Base-by-base conservation (phyloP, 2,113 vertebrate genomes). In the Onychostruthus taczanowskii region DNA sequence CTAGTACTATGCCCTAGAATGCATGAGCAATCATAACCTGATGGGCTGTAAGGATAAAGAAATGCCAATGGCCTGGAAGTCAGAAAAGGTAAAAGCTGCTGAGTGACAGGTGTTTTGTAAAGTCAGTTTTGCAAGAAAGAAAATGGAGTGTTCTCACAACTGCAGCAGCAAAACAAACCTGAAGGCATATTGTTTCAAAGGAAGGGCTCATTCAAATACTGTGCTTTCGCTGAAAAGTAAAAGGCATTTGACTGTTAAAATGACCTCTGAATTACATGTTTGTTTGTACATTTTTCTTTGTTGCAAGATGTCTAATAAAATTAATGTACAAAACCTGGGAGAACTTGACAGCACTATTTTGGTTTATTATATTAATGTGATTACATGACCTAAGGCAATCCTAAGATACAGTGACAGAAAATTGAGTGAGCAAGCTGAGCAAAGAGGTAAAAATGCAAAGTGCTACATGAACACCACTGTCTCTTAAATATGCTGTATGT, bases 241-340 rank as follows among this genome's bases (percentile, higher is more conserved):
- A 72, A 69, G 19, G 16, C 56, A 53, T 73, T 69, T 74, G 17
- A 33, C 44, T 91, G 87, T 91, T 92, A 33, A 93, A 81, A 46
- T 83, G 21, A 69, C 67, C 80, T 47, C 43, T 76, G 77, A 63
- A 73, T 74, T 91, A 47, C 37, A 76, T 43, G 6, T 89, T 90
- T 88, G 58, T 73, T 93, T 43, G 31, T 41, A 41, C 11, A 7
- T 84, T 47, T 94, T 90, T 73, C 47, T 73, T 89, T 75, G 77
- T 93, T 92, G 63, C 39, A 67, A 79, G 53, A n/a, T 81, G 61
- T 67, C 77, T 90, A 96, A 96, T 96, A 96, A 94, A 95, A 63
- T 62, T 56, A 64, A 37, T 24, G 9, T 79, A 21, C 52, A 70
- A 93, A 92, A 93, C 55, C 24, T 35, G 21, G 14, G 33, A 87